Evolutionary conservation across 2,113 vertebrate genomes (phyloP), one percentile per base, ranked within the genome.

Genomic region (Catharus fuscescens): DNA sequence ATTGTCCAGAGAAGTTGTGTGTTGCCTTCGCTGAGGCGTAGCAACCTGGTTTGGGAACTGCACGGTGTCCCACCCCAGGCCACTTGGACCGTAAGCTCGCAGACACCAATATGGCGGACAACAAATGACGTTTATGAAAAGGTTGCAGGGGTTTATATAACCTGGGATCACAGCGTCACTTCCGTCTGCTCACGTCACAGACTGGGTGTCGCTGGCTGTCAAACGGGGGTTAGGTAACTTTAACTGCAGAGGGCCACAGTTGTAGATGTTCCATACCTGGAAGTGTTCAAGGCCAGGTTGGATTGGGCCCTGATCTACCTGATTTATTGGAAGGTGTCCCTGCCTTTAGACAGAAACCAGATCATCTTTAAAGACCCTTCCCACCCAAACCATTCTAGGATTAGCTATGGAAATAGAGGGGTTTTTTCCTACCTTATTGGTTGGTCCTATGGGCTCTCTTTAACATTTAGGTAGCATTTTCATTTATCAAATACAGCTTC

Each of bases 401-500:
- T 44, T 45, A 76, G 5, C 25, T 69, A 20, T 26, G 12, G n/a
- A 61, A 18, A 26, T 32, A 66, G 9, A 32, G 12, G 10, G 6
- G 2, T 0, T 1, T 20, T 26, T 48, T 84, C 28, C 28, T 44
- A 3, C 48, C 2, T 40, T 56, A 18, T 0, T 64, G 21, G 1
- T 62, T 90, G 12, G 8, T 65, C 28, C 21, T 3, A 6, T 48
- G 12, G 70, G 7, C 11, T 67, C 17, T 28, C 79, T 5, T 8
- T n/a, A 48, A 48, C 20, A 67, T 79, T 59, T 16, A 81, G 32
- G 38, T 32, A 47, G 20, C 1, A 1, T 53, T 84, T 80, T 80
- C 13, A 34, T 83, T 76, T 66, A 57, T 34, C 47, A 65, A 48
- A 45, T 38, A 31, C 6, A 80, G 14, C 15, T 79, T 73, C 47